These are phyloP conservation scores for Pardalotus punctatus DNA, from an alignment of 2,113 vertebrate species.

Conservation along the genomic window DNA sequence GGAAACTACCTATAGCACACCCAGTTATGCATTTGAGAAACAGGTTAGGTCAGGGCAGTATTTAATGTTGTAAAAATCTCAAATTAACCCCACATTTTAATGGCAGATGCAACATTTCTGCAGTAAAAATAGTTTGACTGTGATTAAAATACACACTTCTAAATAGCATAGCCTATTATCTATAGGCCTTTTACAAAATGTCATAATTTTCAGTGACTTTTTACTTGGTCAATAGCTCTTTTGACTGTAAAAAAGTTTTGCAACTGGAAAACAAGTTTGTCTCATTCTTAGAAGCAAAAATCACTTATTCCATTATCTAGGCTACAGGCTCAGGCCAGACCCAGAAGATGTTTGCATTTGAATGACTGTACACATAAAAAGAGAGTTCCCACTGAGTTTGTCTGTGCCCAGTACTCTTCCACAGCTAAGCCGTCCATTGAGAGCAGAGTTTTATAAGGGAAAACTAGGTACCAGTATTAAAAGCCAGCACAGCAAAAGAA, in stretches of 20 bases:
- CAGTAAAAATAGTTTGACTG: neutral
- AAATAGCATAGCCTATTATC: neutral
- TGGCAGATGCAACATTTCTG: neutral
- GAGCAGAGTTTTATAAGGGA: neutral
- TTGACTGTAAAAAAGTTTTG: neutral
- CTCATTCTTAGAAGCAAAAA: constrained; percentile 16
- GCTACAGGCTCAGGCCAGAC: neutral
- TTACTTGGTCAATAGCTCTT: constrained; percentile 17
- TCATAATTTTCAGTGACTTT: neutral
- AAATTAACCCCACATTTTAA: neutral
- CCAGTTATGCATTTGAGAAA: neutral
- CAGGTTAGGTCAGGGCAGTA: neutral
- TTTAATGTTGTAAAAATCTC: neutral
- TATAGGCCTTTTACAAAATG: neutral
- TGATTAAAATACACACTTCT: neutral
- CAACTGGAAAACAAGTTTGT: neutral
- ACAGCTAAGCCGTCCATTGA: neutral
- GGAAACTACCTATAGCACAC: neutral
- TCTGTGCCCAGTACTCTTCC: neutral
- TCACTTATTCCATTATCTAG: constrained; percentile 28
- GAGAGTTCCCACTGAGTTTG: neutral
- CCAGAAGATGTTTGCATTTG: neutral
- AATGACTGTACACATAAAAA: neutral
- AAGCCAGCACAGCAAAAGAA: neutral
- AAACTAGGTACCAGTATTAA: neutral